A percentile compares a stretch with the other conserved stretches of the same genome.
Evolutionary conservation across 2,888 invertebrate genomes (phyloP).

Genomic region (Aphidius colemani): DNA sequence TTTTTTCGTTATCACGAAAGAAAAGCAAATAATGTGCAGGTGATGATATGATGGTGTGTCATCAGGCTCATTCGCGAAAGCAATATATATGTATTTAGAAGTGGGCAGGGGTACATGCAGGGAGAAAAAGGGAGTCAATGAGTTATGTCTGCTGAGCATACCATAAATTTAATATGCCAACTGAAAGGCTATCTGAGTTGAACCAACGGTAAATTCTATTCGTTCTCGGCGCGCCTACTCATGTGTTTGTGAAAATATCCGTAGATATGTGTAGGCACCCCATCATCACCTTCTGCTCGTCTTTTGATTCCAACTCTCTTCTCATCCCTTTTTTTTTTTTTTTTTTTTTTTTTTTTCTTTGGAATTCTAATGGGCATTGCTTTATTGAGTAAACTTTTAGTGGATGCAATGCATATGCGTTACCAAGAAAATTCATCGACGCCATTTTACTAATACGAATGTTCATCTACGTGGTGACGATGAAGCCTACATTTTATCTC

Average conservation of each 20-base stretch:
- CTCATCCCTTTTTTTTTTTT: slow-evolving; percentile 7
- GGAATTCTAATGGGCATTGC: slow-evolving; percentile 11
- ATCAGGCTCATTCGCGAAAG: too few relatives aligned
- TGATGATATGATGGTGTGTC: too few relatives aligned
- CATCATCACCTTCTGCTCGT: too few relatives aligned
- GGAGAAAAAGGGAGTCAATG: slow-evolving; percentile 29
- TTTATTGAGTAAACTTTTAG: not conserved
- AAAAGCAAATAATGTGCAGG: too few relatives aligned
- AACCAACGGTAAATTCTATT: slow-evolving; percentile 49
- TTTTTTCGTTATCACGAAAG: too few relatives aligned
- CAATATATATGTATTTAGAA: too few relatives aligned
- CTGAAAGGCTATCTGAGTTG: slow-evolving; percentile 55
- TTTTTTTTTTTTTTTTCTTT: not conserved
- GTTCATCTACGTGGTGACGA: slow-evolving; percentile 7
- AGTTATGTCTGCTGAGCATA: slow-evolving; percentile 52
- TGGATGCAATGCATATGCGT: slow-evolving; percentile 21
- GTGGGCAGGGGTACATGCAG: slow-evolving; percentile 24
- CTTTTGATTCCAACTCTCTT: not conserved
- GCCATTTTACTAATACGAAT: slow-evolving; percentile 14
- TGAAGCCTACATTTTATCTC: not conserved
- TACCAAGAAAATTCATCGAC: slow-evolving; percentile 23
- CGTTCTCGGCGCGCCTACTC: slow-evolving; percentile 40
- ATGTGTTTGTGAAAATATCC: not conserved
- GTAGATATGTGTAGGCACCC: too few relatives aligned
- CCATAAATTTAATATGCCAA: slow-evolving; percentile 57